Evolutionary conservation across 2,888 invertebrate genomes (phyloP).

Genomic region (Drosophila anomalata): DNA sequence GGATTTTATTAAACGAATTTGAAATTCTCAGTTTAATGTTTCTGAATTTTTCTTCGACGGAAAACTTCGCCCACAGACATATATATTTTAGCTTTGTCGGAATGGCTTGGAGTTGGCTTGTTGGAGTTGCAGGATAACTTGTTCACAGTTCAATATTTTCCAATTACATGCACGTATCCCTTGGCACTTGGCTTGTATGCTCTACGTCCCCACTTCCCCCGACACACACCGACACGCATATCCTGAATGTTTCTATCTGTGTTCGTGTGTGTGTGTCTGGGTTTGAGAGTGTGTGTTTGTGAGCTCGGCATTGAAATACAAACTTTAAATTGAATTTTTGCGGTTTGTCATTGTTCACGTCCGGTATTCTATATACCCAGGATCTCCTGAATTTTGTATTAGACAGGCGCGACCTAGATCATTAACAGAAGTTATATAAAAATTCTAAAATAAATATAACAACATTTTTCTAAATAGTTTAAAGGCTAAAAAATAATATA

Average conservation of each 20-base stretch:
- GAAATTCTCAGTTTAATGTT: constrained; percentile 18
- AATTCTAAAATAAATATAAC: not conserved
- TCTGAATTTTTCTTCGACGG: constrained; percentile 14
- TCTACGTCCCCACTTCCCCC: not conserved
- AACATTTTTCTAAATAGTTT: no score
- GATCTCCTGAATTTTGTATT: constrained; percentile 6
- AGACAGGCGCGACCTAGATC: constrained; percentile 3
- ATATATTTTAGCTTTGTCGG: constrained; percentile 53
- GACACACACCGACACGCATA: constrained; percentile 13
- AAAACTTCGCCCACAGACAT: constrained; percentile 42
- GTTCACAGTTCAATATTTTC: constrained; percentile 68
- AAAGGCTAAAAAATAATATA: no score
- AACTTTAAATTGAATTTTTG: constrained; percentile 77
- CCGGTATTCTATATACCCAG: constrained; percentile 44
- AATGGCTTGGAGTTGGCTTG: constrained; percentile 35
- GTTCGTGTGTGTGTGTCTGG: constrained; percentile 14
- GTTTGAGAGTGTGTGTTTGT: constrained; percentile 29
- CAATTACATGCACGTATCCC: constrained; percentile 68
- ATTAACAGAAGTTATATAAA: not conserved
- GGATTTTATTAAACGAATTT: constrained; percentile 13
- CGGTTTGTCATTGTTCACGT: constrained; percentile 73
- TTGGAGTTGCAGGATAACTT: constrained; percentile 22
- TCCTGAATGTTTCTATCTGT: constrained; percentile 3
- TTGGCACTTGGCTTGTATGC: constrained; percentile 30
- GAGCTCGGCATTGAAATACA: constrained; percentile 67